phyloP scores from a whole-genome alignment of 2,888 invertebrate genomes.

The Cenopis cana region DNA sequence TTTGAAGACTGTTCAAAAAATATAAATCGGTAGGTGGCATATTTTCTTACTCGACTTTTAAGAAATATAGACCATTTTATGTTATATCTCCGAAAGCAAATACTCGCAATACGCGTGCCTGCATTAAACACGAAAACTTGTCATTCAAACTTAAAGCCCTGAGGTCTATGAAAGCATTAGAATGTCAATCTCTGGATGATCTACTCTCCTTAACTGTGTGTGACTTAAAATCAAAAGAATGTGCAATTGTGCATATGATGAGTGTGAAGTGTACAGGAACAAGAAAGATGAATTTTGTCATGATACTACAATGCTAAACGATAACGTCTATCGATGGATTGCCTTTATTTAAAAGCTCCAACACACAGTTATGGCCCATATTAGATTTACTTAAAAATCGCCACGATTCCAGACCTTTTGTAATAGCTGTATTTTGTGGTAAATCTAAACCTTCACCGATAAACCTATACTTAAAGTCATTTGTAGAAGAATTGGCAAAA shows the following conservation, averaged over 20 bases:
- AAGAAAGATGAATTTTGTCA: too few relatives aligned
- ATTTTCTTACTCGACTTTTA: too few relatives aligned
- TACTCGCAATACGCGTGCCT: background rate
- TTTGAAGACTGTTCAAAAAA: too few relatives aligned
- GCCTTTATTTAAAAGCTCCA: slow-evolving; percentile 31
- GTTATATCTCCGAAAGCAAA: too few relatives aligned
- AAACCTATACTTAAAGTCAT: slow-evolving; percentile 16
- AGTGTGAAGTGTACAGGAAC: too few relatives aligned
- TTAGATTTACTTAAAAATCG: slow-evolving; percentile 33
- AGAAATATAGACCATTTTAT: too few relatives aligned
- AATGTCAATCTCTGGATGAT: background rate
- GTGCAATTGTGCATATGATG: too few relatives aligned
- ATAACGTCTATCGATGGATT: slow-evolving; percentile 31
- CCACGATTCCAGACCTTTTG: slow-evolving; percentile 32
- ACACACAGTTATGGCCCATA: slow-evolving; percentile 33
- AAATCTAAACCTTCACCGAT: slow-evolving; percentile 26
- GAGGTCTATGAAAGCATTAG: background rate
- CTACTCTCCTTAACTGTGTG: background rate
- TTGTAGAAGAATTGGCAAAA: slow-evolving; percentile 19
- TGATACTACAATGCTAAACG: too few relatives aligned
- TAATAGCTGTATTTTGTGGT: slow-evolving; percentile 23
- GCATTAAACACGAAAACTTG: background rate
- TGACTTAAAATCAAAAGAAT: background rate
- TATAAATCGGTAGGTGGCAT: too few relatives aligned
- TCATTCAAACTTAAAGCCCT: background rate